Base-by-base conservation (phyloP, 2,888 invertebrate species). In the Phragmatobia fuliginosa region DNA sequence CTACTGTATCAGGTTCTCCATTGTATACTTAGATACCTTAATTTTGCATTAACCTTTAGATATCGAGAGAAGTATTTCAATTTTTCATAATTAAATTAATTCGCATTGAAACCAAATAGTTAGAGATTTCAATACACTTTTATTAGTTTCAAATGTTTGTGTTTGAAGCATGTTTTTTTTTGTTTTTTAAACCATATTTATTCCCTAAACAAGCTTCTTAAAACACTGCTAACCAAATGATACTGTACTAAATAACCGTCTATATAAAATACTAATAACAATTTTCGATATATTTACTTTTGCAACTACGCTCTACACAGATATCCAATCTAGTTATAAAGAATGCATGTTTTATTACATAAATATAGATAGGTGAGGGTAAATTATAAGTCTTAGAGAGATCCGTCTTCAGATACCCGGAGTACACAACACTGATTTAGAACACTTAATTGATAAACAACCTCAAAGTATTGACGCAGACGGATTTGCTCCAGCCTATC, bases 321-420 rank as follows among this genome's bases (percentile, higher is more conserved):
- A 83, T 80, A 58, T 68, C 68, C 62, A 83, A 81, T 81, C 83
- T 81, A 85, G 84, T 84, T 84, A 82, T 81, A 85, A 88, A 87
- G 88, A 87, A 83, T 81, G 74, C 76, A 81, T 76, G 78, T 89
- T 82, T 86, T 89, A 88, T 88, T 90, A 89, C 85, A 87, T 87
- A 84, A 81, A 85, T 81, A 75, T 74, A 78, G 72, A 62, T 72
- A 10, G 71, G 67, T 62, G 73, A 77, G 71, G 72, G 83, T 86
- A 87, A 88, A 89, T 89, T 88, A 88, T 80, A 83, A 82, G 67
- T 62, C 71, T 67, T 61, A 59, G 73, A 84, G 87, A 88, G 87
- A 88, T 88, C 82, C 80, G 77, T 78, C 67, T 80, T 33, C 68
- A 68, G 88, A 87, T 87, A 78, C 71, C 67, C 70, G 68, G 59